These are phyloP conservation scores for Cylloceria caligata DNA, from an alignment of 2,888 invertebrate genomes.

Conservation along the genomic window DNA sequence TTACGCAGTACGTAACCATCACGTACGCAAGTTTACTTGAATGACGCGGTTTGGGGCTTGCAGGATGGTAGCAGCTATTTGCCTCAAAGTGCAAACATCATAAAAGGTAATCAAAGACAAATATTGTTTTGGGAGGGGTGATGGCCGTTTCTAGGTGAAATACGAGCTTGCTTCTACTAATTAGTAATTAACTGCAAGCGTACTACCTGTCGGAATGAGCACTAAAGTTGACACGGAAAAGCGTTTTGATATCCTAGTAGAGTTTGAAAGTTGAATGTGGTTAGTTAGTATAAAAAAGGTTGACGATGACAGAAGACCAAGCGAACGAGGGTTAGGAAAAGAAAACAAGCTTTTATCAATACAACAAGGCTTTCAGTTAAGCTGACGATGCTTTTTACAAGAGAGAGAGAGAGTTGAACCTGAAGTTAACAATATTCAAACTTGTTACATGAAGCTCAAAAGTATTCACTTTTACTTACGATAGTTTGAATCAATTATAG, in stretches of 20 bases:
- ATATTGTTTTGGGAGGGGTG: slow-evolving; percentile 73
- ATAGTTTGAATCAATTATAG: no score
- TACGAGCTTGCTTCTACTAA: slow-evolving; percentile 75
- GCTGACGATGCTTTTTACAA: neutral
- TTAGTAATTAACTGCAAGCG: slow-evolving; percentile 74
- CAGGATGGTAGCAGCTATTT: slow-evolving; percentile 70
- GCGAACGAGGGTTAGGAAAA: neutral
- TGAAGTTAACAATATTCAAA: neutral
- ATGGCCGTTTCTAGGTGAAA: slow-evolving; percentile 71
- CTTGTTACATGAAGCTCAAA: neutral
- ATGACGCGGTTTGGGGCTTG: slow-evolving; percentile 32
- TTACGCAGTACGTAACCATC: slow-evolving; percentile 51
- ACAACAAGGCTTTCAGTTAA: neutral
- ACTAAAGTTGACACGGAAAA: neutral
- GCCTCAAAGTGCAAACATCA: slow-evolving; percentile 72
- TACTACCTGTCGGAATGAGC: slow-evolving; percentile 37
- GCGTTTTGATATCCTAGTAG: neutral
- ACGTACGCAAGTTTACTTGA: slow-evolving; percentile 48
- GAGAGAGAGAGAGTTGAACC: neutral
- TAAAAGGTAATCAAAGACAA: slow-evolving; percentile 78
- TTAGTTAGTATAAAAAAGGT: neutral
- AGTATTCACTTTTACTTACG: no score
- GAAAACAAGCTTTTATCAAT: neutral
- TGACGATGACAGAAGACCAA: neutral
- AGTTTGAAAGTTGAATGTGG: neutral